Base-by-base conservation (phyloP, 2,113 vertebrate genomes). In the Centropus bengalensis region DNA sequence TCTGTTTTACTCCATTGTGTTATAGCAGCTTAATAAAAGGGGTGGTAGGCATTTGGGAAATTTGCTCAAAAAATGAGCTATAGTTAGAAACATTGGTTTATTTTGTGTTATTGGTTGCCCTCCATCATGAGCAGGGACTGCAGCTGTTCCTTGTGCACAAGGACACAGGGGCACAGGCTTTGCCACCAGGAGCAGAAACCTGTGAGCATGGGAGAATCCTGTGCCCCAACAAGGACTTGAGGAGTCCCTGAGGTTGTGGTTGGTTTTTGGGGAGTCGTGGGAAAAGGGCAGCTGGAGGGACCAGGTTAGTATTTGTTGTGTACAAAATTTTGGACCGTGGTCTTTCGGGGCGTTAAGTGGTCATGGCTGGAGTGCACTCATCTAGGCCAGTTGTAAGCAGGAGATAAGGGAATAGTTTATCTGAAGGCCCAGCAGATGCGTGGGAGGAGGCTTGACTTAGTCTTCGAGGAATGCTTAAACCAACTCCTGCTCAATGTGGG, bases 121-220 rank as follows among this genome's bases (percentile, higher is more conserved):
- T 42, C 23, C 11, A 19, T 0, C 7, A 4, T 5, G 52, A 76
- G 47, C 63, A 58, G 74, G 60, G 54, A 2, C 15, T 17, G 67
- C 40, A 30, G 52, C 42, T 10, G 32, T 68, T 47, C 24, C 66
- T n/a, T 22, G 20, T 64, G 75, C 66, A 63, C 9, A 40, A 23
- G 66, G 23, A 51, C 80, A n/a, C 36, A 36, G 36, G 30, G 76
- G 63, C 32, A 6, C 2, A 5, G 58, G 14, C 58, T 83, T n/a
- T n/a, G 82, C 30, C 2, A 2, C 45, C 6, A 42, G 1, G 24
- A 44, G 54, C 23, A 68, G 59, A 59, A 33, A 3, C 24, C 51
- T 1, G 3, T 3, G 3, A 20, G 3, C 3, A 1, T 19, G 44
- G 32, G 19, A 55, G 22, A 15, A 51, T 44, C 47, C 33, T 7